Evolutionary conservation across 1,140 invertebrate species (phyloP).

Genomic region (Pachyrhynchus sulphureomaculatus): DNA sequence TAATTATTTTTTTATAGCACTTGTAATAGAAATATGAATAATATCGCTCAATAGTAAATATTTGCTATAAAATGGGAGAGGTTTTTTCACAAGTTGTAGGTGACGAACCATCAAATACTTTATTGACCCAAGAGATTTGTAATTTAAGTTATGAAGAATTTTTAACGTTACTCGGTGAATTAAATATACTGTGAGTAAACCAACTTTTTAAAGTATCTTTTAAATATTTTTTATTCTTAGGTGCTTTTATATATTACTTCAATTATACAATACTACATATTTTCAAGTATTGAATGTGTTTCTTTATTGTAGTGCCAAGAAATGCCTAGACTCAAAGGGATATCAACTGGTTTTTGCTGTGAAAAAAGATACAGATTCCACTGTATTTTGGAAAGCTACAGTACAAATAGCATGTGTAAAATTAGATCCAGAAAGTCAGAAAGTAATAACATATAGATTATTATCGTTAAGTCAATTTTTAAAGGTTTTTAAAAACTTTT

Average conservation of each 20-base stretch:
- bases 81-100: constrained; percentile 35
- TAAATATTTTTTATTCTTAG: too few relatives aligned
- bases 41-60: neutral
- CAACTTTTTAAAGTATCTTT: too few relatives aligned
- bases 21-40: too few relatives aligned
- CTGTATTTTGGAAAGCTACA: constrained; percentile 68
- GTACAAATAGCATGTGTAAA: constrained; percentile 68
- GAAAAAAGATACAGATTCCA: constrained; percentile 63
- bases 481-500: constrained; percentile 56
- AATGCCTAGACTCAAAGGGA: constrained; percentile 60
- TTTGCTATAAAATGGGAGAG: constrained; percentile 39
- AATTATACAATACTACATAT: too few relatives aligned
- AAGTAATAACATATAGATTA: constrained; percentile 59
- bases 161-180: constrained; percentile 39
- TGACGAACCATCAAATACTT: constrained; percentile 37
- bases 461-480: constrained; percentile 64
- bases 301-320: constrained; percentile 59
- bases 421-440: constrained; percentile 54
- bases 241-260: neutral
- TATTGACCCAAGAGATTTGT: constrained; percentile 43
- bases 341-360: constrained; percentile 67
- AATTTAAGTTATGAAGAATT: constrained; percentile 44
- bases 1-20: too few relatives aligned
- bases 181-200: constrained; percentile 43
- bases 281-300: too few relatives aligned